phyloP scores from a whole-genome alignment of 2,113 vertebrate species.

The Vombatus ursinus region DNA sequence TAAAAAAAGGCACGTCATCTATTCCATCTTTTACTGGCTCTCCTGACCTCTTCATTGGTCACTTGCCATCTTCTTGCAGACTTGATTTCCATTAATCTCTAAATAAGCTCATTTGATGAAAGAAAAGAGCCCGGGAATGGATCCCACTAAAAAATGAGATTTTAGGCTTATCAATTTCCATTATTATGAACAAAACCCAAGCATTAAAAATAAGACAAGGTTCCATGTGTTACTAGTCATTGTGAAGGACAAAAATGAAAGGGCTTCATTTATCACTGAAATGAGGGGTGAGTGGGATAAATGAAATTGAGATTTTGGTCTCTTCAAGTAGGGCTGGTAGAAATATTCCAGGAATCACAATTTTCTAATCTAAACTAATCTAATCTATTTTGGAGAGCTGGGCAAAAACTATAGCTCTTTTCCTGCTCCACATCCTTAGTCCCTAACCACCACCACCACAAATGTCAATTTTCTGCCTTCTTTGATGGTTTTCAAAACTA shows the following conservation, averaged over 20 bases:
- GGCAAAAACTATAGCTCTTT: background rate
- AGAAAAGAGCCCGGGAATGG: background rate
- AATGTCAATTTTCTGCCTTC: background rate
- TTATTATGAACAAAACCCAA: background rate
- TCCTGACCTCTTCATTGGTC: background rate
- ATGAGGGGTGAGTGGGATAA: background rate
- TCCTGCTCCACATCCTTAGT: background rate
- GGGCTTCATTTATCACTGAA: background rate
- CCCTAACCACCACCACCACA: fast-evolving
- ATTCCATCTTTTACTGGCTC: background rate
- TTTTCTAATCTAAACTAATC: background rate
- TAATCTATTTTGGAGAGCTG: background rate
- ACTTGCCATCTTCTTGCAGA: background rate
- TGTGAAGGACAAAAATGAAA: background rate
- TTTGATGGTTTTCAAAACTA: background rate
- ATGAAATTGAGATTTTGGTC: background rate
- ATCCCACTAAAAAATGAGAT: background rate
- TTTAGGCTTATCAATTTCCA: background rate
- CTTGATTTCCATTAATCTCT: background rate
- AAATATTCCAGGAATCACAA: background rate
- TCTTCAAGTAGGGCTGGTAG: background rate
- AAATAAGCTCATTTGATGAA: background rate
- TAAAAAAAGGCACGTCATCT: background rate
- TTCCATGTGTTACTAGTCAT: background rate
- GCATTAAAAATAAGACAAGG: background rate